phyloP scores from a whole-genome alignment of 2,888 invertebrate genomes.

The Omphaloscelis lunosa region DNA sequence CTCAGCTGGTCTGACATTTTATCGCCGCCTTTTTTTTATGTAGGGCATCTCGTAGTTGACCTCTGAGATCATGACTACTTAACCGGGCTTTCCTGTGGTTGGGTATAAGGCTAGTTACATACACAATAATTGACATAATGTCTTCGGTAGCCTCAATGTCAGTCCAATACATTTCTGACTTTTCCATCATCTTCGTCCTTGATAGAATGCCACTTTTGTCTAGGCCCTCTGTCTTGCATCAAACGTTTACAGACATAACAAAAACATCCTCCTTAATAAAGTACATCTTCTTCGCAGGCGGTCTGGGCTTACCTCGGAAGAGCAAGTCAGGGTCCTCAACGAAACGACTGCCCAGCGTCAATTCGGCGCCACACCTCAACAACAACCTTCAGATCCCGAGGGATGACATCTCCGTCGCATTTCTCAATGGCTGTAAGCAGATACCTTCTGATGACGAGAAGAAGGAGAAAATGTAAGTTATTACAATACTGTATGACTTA shows the following conservation, averaged over 20 bases:
- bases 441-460: conserved; percentile 51
- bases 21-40: too few relatives aligned
- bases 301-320: conserved; percentile 68
- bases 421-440: conserved; percentile 60
- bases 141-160: too few relatives aligned
- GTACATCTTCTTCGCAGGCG: conserved; percentile 66
- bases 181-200: too few relatives aligned
- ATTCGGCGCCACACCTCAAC: conserved; percentile 85
- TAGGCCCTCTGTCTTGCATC: too few relatives aligned
- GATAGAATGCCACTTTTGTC: too few relatives aligned
- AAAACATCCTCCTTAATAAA: background rate
- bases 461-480: conserved; percentile 61
- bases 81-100: too few relatives aligned
- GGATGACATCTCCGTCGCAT: conserved; percentile 61
- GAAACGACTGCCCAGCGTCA: conserved; percentile 82
- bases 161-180: too few relatives aligned
- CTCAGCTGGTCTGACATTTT: too few relatives aligned
- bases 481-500: background rate
- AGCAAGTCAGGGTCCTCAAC: conserved; percentile 66
- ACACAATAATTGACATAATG: too few relatives aligned
- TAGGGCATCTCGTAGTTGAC: too few relatives aligned
- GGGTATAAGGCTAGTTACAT: background rate
- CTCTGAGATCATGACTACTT: too few relatives aligned
- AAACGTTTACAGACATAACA: background rate
- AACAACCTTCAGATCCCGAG: conserved; percentile 73